phyloP scores from a whole-genome alignment of 1,140 invertebrate genomes.

The Bombus balteatus region DNA sequence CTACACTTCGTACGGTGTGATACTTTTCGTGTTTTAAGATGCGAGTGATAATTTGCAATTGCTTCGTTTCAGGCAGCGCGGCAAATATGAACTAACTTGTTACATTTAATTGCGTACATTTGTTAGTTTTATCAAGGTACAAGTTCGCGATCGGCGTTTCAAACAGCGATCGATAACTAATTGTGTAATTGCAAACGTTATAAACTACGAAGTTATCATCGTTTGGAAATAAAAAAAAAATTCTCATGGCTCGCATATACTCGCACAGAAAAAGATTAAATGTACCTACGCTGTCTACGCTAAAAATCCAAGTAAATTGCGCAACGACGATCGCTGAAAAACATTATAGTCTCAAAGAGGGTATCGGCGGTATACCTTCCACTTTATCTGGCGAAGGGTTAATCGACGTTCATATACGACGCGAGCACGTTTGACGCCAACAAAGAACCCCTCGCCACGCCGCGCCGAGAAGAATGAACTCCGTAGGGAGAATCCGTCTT shows the following conservation, averaged over 20 bases:
- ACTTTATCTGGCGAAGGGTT: slow-evolving; percentile 17
- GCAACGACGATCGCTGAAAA: slow-evolving; percentile 14
- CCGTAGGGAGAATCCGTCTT: slow-evolving; percentile 16
- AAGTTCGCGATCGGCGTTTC: too few relatives aligned
- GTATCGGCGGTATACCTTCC: slow-evolving; percentile 7
- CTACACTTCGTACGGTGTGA: neutral
- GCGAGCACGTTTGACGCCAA: slow-evolving; percentile 27
- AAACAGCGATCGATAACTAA: too few relatives aligned
- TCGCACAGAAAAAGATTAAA: too few relatives aligned
- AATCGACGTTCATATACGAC: slow-evolving; percentile 12
- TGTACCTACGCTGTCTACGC: too few relatives aligned
- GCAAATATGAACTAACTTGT: too few relatives aligned
- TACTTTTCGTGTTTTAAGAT: neutral
- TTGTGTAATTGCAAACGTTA: too few relatives aligned
- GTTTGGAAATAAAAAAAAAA: too few relatives aligned
- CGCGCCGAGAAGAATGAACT: slow-evolving; percentile 9
- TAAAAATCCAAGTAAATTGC: slow-evolving; percentile 5
- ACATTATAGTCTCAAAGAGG: slow-evolving; percentile 5
- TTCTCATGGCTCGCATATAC: too few relatives aligned
- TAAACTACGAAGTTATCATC: too few relatives aligned
- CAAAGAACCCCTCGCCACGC: slow-evolving; percentile 2
- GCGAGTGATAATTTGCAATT: neutral
- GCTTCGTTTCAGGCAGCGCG: too few relatives aligned
- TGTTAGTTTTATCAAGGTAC: too few relatives aligned
- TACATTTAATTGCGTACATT: too few relatives aligned